Conservation (phyloP, 2,113 vertebrate genomes). For the Pampusana beccarii region DNA sequence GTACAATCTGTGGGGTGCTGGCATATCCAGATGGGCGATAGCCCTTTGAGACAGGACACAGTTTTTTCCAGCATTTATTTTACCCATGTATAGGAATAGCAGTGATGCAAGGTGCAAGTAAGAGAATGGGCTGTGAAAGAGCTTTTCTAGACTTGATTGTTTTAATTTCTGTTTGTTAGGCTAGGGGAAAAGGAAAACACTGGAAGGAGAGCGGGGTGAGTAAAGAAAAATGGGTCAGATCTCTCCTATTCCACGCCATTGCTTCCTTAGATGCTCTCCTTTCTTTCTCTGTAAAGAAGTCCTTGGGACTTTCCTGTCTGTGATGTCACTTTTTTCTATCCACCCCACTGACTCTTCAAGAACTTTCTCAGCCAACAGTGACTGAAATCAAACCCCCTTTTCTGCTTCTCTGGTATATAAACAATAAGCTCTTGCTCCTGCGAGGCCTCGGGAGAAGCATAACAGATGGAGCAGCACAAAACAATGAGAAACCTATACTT, state of each 20-base stretch:
- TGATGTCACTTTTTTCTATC: neutral
- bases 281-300: neutral
- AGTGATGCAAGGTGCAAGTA: neutral
- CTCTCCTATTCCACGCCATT: neutral
- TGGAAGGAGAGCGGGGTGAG: neutral
- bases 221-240: neutral
- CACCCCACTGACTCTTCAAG: neutral
- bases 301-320: neutral
- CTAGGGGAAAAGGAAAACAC: neutral
- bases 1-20: fast-evolving
- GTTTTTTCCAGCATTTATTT: neutral
- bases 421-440: neutral
- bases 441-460: neutral
- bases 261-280: neutral
- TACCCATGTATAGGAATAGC: neutral
- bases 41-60: neutral
- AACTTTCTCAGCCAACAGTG: neutral
- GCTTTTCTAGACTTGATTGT: neutral
- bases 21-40: neutral
- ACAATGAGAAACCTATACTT: neutral
- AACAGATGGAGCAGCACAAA: neutral
- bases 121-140: neutral
- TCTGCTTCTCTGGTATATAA: neutral
- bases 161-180: neutral
- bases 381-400: neutral